phyloP scores from a whole-genome alignment of 1,140 invertebrate species.

The Drosophila elegans region DNA sequence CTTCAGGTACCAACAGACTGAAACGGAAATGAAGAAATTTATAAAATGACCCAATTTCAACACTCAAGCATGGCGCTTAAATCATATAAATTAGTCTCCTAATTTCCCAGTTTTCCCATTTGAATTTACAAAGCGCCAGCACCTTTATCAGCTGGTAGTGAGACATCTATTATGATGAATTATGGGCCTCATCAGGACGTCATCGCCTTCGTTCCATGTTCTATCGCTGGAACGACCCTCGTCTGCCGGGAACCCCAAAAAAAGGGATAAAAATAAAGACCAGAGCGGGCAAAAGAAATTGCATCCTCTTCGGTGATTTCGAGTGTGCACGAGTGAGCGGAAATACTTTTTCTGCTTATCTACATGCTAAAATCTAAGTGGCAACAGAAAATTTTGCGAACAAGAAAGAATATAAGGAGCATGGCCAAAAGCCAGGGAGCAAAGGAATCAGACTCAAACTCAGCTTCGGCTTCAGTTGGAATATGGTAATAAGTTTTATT shows the following conservation, averaged over 20 bases:
- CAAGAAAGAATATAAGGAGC: constrained; percentile 30
- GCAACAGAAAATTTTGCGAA: constrained; percentile 55
- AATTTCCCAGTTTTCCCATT: neutral
- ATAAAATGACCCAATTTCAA: neutral
- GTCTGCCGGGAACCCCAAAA: constrained; percentile 13
- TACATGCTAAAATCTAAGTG: constrained; percentile 78
- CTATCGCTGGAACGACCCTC: constrained; percentile 34
- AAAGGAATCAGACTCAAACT: constrained; percentile 25
- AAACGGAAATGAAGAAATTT: neutral
- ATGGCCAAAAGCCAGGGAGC: no score
- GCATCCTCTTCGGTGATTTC: constrained; percentile 51
- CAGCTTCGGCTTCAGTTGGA: constrained; percentile 17
- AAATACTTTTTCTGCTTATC: constrained; percentile 73
- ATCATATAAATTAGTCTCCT: constrained; percentile 12
- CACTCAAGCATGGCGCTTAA: neutral
- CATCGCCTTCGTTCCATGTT: constrained; percentile 8
- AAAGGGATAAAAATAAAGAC: neutral
- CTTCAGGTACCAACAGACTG: no score
- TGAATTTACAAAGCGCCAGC: constrained; percentile 5
- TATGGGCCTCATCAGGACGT: constrained; percentile 35
- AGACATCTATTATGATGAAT: constrained; percentile 49
- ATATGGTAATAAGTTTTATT: constrained; percentile 68
- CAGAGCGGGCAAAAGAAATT: constrained; percentile 41
- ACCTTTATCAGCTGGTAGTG: constrained; percentile 30
- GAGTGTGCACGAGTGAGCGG: constrained; percentile 62